These are phyloP conservation scores for Gortyna flavago DNA, from an alignment of 2,888 invertebrate genomes.

Conservation along the genomic window DNA sequence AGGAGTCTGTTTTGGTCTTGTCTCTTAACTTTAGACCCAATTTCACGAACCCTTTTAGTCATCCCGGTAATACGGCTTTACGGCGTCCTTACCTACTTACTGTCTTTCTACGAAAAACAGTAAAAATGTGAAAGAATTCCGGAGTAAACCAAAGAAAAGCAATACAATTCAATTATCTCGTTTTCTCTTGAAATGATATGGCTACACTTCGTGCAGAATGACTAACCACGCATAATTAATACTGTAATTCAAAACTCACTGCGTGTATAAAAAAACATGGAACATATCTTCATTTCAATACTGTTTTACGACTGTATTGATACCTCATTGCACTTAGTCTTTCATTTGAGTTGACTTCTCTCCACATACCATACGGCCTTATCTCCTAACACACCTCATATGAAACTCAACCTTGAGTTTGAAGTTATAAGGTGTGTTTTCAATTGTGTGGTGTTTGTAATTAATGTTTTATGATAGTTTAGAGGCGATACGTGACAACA, in stretches of 20 bases:
- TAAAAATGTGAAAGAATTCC: background rate
- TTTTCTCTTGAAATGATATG: background rate
- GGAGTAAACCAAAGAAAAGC: background rate
- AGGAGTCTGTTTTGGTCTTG: too few relatives aligned
- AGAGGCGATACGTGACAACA: conserved; percentile 84
- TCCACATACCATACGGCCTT: conserved; percentile 35
- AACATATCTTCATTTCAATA: conserved; percentile 74
- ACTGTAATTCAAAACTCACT: conserved; percentile 40
- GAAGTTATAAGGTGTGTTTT: conserved; percentile 56
- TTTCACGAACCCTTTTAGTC: background rate
- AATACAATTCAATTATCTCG: background rate
- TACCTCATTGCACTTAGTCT: conserved; percentile 79
- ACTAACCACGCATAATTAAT: conserved; percentile 41
- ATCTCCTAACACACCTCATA: conserved; percentile 38
- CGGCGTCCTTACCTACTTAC: too few relatives aligned
- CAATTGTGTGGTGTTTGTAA: conserved; percentile 48
- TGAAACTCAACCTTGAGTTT: conserved; percentile 26
- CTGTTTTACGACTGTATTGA: conserved; percentile 81
- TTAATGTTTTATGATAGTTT: conserved; percentile 73
- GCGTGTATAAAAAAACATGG: conserved; percentile 57
- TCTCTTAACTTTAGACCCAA: background rate
- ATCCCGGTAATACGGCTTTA: background rate
- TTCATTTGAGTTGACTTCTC: conserved; percentile 75
- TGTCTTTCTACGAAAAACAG: background rate
- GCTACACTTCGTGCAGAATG: background rate